Evolutionary conservation across 2,113 vertebrate genomes (phyloP).

Genomic region (Sakesphorus luctuosus): DNA sequence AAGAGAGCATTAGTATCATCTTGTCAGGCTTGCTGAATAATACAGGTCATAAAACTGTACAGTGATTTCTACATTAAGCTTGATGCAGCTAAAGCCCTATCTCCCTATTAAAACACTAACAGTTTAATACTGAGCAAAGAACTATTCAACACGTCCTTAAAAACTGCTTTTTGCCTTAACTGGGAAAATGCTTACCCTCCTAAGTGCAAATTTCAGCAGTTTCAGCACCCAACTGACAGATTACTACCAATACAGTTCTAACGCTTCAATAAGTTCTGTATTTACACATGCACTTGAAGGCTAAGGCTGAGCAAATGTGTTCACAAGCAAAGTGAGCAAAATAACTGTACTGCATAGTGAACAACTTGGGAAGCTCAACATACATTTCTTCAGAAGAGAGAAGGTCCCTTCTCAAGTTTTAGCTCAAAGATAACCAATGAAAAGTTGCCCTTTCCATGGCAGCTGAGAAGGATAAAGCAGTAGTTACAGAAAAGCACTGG

Average conservation of each 20-base stretch:
- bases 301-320: not conserved
- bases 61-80: not conserved
- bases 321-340: not conserved
- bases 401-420: not conserved
- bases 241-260: not conserved
- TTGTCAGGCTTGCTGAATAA: not conserved
- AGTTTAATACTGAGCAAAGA: not conserved
- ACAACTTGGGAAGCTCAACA: not conserved
- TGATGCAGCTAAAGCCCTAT: not conserved
- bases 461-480: not conserved
- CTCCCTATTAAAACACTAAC: not conserved
- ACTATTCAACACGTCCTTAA: not conserved
- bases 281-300: not conserved
- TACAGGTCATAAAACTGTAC: conserved; percentile 9
- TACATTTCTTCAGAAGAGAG: not conserved
- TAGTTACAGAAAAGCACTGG: not conserved
- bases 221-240: not conserved
- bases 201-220: not conserved
- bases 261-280: not conserved
- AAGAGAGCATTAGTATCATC: conserved; percentile 9
- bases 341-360: not conserved
- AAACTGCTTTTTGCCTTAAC: not conserved
- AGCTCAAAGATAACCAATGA: not conserved
- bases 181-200: not conserved
- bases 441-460: not conserved